Conservation (phyloP, 2,888 invertebrate genomes). For the Bruchidius siliquastri region DNA sequence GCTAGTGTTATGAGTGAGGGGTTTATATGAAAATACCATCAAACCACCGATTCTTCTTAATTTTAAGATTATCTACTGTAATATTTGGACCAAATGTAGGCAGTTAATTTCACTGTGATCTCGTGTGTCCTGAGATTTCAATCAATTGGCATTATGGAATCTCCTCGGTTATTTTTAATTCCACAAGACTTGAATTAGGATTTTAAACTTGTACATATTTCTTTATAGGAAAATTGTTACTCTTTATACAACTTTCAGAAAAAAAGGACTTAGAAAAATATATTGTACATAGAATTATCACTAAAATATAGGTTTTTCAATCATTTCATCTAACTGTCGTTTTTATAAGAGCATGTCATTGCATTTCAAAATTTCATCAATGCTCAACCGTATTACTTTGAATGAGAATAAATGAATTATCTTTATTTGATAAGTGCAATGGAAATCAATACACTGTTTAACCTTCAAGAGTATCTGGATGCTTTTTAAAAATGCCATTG, state of each 20-base stretch:
- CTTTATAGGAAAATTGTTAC: slow-evolving; percentile 22
- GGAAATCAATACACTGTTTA: background rate
- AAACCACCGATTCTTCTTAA: slow-evolving; percentile 1
- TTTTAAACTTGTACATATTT: slow-evolving; percentile 22
- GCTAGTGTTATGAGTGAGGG: too few relatives aligned
- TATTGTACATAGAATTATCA: background rate
- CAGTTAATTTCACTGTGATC: slow-evolving; percentile 18
- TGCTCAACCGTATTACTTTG: background rate
- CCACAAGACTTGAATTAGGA: slow-evolving; percentile 25
- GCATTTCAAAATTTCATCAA: background rate
- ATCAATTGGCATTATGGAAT: slow-evolving; percentile 21
- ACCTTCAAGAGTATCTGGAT: background rate
- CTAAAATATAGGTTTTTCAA: background rate
- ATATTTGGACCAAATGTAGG: slow-evolving; percentile 26
- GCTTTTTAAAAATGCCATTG: background rate
- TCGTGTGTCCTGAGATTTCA: slow-evolving; percentile 16
- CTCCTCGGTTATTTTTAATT: slow-evolving; percentile 23
- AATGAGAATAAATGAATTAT: too few relatives aligned
- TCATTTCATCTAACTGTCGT: background rate
- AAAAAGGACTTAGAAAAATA: slow-evolving; percentile 13
- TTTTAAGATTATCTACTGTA: slow-evolving; percentile 9
- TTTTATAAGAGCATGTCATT: background rate
- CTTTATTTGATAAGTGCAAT: background rate
- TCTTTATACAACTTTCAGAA: slow-evolving; percentile 22
- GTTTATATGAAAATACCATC: background rate